Conservation (phyloP, 2,113 vertebrate genomes). For the Melanostigma gelatinosum region DNA sequence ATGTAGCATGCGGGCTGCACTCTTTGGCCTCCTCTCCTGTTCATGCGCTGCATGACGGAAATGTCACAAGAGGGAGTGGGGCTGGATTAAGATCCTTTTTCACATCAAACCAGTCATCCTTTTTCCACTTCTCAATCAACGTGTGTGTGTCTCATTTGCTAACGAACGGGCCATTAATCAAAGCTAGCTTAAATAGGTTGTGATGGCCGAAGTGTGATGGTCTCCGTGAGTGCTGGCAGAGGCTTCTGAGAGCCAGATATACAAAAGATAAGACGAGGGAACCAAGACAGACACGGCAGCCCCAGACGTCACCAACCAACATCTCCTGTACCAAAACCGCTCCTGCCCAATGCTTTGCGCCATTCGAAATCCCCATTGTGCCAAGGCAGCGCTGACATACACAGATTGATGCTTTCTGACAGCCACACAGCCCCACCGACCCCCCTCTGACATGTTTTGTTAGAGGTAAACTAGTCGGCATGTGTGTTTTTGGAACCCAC, state of each 20-base stretch:
- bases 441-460: conserved; percentile 57
- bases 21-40: conserved; percentile 25
- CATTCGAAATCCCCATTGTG: conserved; percentile 49
- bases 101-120: conserved; percentile 42
- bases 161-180: conserved; percentile 65
- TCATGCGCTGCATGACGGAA: conserved; percentile 37
- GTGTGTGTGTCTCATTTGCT: conserved; percentile 40
- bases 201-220: conserved; percentile 44
- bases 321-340: not conserved
- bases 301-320: conserved; percentile 22
- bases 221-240: conserved; percentile 45
- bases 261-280: conserved; percentile 51
- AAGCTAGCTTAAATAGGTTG: conserved; percentile 59
- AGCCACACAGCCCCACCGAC: not conserved
- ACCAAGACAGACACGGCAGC: conserved; percentile 29
- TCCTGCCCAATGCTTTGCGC: conserved; percentile 9
- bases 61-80: conserved; percentile 33
- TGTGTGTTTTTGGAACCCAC: conserved; percentile 77
- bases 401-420: conserved; percentile 64
- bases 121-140: conserved; percentile 36
- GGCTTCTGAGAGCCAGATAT: conserved; percentile 53
- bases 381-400: conserved; percentile 54
- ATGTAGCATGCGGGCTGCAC: conserved; percentile 42
- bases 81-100: conserved; percentile 32
- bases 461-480: conserved; percentile 68